Conservation (phyloP, 1,140 invertebrate genomes). For the Neomicropteryx cornuta region DNA sequence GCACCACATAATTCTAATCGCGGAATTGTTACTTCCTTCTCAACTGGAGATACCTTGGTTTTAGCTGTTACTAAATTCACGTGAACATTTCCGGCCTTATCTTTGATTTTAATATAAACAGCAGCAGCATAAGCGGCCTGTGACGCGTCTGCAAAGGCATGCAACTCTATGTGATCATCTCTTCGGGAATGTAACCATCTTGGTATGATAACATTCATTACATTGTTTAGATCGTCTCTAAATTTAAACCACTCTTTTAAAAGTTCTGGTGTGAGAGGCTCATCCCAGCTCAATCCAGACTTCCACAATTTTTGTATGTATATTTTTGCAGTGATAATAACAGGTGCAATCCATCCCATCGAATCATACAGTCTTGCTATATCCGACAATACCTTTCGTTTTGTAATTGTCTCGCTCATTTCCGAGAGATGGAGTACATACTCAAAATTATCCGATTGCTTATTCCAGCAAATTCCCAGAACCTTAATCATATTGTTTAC, state of each 20-base stretch:
- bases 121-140: conserved; percentile 14
- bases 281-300: conserved; percentile 21
- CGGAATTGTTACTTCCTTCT: conserved; percentile 20
- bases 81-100: conserved; percentile 6
- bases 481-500: conserved; percentile 2
- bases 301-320: conserved; percentile 28
- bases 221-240: conserved; percentile 9
- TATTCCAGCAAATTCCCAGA: conserved; percentile 7
- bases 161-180: conserved; percentile 9
- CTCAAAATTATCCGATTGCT: conserved; percentile 4
- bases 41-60: conserved; percentile 21
- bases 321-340: conserved; percentile 24
- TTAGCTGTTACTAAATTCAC: conserved; percentile 18
- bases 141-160: conserved; percentile 17
- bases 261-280: conserved; percentile 10
- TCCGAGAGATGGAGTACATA: conserved; percentile 8
- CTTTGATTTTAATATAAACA: conserved; percentile 13
- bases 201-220: conserved; percentile 13
- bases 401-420: conserved; percentile 11
- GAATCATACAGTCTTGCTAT: conserved; percentile 25
- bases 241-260: conserved; percentile 12
- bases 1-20: conserved; percentile 26
- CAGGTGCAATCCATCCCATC: conserved; percentile 23
- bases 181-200: conserved; percentile 12
- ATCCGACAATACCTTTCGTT: conserved; percentile 19